phyloP scores from a whole-genome alignment of 1,140 invertebrate species.

The Ctenoplectra terminalis region DNA sequence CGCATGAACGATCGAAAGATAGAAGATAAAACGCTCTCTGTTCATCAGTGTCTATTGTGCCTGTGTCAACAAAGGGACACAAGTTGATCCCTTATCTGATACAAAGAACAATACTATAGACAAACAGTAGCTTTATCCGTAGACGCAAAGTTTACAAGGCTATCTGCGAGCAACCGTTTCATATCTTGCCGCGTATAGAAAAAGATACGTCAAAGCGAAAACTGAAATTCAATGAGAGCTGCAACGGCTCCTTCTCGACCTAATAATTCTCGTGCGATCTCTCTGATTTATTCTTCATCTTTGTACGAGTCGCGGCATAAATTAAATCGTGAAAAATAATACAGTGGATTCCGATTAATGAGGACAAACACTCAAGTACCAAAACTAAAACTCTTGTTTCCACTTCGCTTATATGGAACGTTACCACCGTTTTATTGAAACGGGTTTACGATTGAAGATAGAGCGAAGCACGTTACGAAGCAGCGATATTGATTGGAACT shows the following conservation, averaged over 20 bases:
- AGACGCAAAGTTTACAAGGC: conserved; percentile 27
- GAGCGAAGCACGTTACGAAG: too few relatives aligned
- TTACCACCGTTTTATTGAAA: too few relatives aligned
- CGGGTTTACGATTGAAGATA: too few relatives aligned
- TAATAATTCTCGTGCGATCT: neutral
- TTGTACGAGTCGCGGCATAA: neutral
- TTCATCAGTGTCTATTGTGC: conserved; percentile 13
- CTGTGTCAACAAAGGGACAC: conserved; percentile 4
- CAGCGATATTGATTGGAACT: too few relatives aligned
- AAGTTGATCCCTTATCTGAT: conserved; percentile 36
- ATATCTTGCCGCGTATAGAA: conserved; percentile 14
- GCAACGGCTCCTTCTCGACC: too few relatives aligned
- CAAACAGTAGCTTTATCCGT: conserved; percentile 31
- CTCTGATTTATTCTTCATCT: neutral
- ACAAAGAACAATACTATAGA: conserved; percentile 26
- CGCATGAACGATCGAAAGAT: conserved; percentile 17
- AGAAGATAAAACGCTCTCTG: conserved; percentile 16
- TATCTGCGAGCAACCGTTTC: conserved; percentile 5
- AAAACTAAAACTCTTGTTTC: too few relatives aligned
- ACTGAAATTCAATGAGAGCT: conserved; percentile 1
- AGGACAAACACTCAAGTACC: too few relatives aligned
- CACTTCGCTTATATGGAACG: too few relatives aligned
- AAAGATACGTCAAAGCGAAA: conserved; percentile 18
- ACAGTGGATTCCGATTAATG: too few relatives aligned
- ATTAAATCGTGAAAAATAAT: neutral